phyloP scores from a whole-genome alignment of 1,140 invertebrate genomes.

The Parasteatoda tepidariorum region DNA sequence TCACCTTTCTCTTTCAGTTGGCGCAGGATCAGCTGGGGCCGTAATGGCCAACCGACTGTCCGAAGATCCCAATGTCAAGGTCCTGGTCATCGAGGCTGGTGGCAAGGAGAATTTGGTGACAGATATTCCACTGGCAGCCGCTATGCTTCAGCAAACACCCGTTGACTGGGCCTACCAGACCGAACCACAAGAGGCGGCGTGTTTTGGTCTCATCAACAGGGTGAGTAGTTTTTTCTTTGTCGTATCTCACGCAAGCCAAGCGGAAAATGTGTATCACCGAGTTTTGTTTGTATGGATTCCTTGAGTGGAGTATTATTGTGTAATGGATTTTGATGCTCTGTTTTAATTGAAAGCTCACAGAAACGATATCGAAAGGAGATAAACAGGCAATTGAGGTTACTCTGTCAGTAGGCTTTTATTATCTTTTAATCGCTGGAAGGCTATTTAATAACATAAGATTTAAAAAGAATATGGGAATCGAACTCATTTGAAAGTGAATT shows the following conservation, averaged over 20 bases:
- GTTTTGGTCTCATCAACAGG: constrained; percentile 80
- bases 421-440: no score
- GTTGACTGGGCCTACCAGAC: constrained; percentile 87
- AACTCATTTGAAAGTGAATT: no score
- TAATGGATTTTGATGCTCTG: no score
- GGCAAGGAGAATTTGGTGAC: constrained; percentile 88
- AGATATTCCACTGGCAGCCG: constrained; percentile 87
- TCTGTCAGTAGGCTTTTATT: no score
- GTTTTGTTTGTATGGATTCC: no score
- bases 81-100: constrained; percentile 80
- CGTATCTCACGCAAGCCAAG: not conserved
- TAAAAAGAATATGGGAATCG: no score
- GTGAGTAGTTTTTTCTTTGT: constrained; percentile 66
- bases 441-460: no score
- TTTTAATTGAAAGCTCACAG: no score
- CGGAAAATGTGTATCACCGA: not conserved
- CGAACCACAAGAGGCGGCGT: constrained; percentile 85
- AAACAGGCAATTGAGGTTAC: no score
- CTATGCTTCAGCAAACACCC: constrained; percentile 86
- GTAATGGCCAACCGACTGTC: constrained; percentile 76
- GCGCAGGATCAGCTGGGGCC: constrained; percentile 80
- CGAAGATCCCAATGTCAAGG: constrained; percentile 72
- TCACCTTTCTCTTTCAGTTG: constrained; percentile 72
- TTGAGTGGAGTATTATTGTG: no score
- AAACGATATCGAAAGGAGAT: no score